phyloP scores from a whole-genome alignment of 1,140 invertebrate species.

The Procambarus virginalis region DNA sequence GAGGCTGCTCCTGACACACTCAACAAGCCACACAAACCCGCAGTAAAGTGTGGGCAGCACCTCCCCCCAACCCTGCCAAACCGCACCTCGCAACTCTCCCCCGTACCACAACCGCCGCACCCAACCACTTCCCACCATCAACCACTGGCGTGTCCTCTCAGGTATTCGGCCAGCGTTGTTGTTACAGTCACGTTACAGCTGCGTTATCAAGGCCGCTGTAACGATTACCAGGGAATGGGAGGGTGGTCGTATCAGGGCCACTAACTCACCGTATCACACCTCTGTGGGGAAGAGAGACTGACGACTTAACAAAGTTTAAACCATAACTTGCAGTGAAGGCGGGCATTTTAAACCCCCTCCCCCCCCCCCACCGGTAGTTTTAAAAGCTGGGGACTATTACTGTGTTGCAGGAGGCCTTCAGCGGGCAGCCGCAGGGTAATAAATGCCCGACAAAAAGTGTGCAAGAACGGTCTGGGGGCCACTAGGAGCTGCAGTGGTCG shows the following conservation, averaged over 20 bases:
- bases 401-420: conserved; percentile 14
- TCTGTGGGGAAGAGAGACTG: conserved; percentile 28
- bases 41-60: not conserved
- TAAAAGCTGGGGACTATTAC: conserved; percentile 19
- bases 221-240: conserved; percentile 9
- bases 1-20: not conserved
- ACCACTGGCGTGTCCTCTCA: not conserved
- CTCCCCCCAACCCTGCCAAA: not conserved
- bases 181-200: not conserved
- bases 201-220: not conserved
- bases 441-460: conserved; percentile 19
- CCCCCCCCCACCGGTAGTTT: not conserved
- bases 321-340: not conserved
- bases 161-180: not conserved
- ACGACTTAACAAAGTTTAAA: not conserved
- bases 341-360: not conserved
- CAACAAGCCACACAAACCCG: not conserved
- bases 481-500: conserved; percentile 40
- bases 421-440: not conserved
- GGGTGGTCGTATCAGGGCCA: conserved; percentile 4
- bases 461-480: not conserved
- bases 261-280: conserved; percentile 40
- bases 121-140: not conserved
- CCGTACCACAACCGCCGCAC: not conserved
- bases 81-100: not conserved